Percentiles rank a stretch among this genome's conserved stretches.
Conservation (phyloP, 37 sponge, comb jelly and placozoan genomes). For the Agelas oroides region DNA sequence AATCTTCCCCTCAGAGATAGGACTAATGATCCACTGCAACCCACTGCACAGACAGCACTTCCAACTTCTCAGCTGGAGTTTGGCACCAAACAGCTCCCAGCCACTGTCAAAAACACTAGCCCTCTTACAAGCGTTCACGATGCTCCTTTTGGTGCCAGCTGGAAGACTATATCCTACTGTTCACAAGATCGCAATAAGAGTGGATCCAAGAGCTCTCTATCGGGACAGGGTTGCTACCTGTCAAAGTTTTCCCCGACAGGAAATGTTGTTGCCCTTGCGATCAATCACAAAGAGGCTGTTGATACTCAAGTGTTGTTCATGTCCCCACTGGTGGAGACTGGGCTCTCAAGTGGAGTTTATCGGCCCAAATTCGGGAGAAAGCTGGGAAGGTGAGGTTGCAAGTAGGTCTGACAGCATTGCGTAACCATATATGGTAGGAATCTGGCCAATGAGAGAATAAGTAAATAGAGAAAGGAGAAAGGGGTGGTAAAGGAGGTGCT, state of each 20-base stretch:
- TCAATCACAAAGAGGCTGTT: slow-evolving; percentile 28
- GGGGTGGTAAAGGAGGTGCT: too few species aligned
- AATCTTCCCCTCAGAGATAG: too few species aligned
- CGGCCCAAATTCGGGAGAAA: background rate
- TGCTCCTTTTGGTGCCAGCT: slow-evolving; percentile 18
- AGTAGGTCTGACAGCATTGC: too few species aligned
- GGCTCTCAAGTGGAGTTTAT: slow-evolving; percentile 26
- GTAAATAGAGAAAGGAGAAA: too few species aligned
- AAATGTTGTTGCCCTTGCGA: slow-evolving; percentile 43
- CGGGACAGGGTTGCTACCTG: slow-evolving; percentile 28
- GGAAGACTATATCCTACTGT: slow-evolving; percentile 13
- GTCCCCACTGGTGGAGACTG: slow-evolving; percentile 34
- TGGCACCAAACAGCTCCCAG: too few species aligned
- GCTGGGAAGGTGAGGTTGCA: slow-evolving; percentile 53
- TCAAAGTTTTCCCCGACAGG: slow-evolving; percentile 41
- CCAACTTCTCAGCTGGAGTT: too few species aligned
- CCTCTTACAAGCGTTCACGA: too few species aligned
- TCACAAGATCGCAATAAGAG: background rate
- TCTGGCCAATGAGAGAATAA: too few species aligned
- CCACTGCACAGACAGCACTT: too few species aligned
- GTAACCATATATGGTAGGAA: too few species aligned
- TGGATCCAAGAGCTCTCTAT: background rate
- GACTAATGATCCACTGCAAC: too few species aligned
- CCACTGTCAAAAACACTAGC: too few species aligned
- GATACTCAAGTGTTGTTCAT: slow-evolving; percentile 52